phyloP scores from a whole-genome alignment of 2,888 invertebrate species.

The Caenorhabditis japonica region DNA sequence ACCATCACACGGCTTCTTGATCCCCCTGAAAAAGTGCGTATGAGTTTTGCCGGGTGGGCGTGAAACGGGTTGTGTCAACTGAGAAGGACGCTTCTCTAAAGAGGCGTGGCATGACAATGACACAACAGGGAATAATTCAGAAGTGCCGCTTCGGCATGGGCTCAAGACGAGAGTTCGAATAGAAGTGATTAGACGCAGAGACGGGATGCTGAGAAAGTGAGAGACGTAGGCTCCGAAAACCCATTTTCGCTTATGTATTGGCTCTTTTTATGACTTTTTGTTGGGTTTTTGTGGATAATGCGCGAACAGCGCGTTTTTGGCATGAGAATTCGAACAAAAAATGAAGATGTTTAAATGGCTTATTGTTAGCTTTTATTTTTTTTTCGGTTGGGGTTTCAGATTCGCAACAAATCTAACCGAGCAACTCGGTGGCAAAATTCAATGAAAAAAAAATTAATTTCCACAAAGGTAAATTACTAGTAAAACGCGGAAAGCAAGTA shows the following conservation, averaged over 20 bases:
- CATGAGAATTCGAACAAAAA: neutral
- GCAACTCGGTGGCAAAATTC: neutral
- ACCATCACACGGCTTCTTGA: no score
- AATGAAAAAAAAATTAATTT: slow-evolving; percentile 1
- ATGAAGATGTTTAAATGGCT: no score
- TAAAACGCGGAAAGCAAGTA: no score
- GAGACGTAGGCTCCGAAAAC: no score
- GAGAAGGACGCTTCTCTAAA: slow-evolving; percentile 4
- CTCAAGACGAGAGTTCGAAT: neutral
- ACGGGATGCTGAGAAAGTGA: neutral
- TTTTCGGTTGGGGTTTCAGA: no score
- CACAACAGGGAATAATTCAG: slow-evolving; percentile 51
- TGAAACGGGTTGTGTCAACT: no score
- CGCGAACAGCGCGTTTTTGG: neutral
- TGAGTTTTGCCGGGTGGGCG: no score
- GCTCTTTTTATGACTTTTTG: slow-evolving; percentile 28
- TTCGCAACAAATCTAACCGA: no score
- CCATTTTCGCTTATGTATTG: slow-evolving; percentile 13
- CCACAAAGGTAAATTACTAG: no score
- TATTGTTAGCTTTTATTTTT: no score
- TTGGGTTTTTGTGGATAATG: neutral
- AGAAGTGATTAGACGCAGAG: slow-evolving; percentile 13
- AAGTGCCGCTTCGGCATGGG: slow-evolving; percentile 9
- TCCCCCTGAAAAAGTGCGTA: no score
- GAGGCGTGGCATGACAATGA: slow-evolving; percentile 31